phyloP scores from a whole-genome alignment of 2,113 vertebrate genomes.

The Dasyurus viverrinus region DNA sequence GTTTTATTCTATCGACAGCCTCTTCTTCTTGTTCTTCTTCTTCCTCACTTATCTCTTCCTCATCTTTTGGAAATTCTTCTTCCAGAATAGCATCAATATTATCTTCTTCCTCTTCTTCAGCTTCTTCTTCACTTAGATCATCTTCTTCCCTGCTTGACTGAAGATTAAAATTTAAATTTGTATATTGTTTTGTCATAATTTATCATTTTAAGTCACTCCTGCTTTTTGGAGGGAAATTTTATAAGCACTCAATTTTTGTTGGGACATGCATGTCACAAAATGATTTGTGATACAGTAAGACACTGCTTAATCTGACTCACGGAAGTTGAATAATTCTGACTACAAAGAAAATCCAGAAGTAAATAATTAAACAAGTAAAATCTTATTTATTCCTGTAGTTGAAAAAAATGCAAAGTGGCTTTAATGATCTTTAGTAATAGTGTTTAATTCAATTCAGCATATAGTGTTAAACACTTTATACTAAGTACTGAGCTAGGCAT shows the following conservation, averaged over 20 bases:
- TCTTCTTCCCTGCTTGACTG: conserved; percentile 68
- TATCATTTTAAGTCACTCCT: neutral
- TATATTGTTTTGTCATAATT: neutral
- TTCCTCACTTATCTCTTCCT: conserved; percentile 84
- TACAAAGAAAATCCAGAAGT: neutral
- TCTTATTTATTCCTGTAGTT: neutral
- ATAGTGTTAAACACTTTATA: conserved; percentile 30
- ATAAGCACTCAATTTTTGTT: neutral
- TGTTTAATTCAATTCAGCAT: conserved; percentile 13
- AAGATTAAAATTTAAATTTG: conserved; percentile 48
- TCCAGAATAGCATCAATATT: conserved; percentile 87
- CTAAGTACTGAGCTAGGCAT: neutral
- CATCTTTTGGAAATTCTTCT: conserved; percentile 89
- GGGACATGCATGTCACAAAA: neutral
- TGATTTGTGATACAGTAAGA: neutral
- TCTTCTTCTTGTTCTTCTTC: conserved; percentile 87
- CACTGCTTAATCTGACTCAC: neutral
- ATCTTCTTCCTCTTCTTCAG: conserved; percentile 80
- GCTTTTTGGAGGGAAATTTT: neutral
- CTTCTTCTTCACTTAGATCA: conserved; percentile 79
- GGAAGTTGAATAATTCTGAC: conserved; percentile 27
- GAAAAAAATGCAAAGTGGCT: conserved; percentile 10
- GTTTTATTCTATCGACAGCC: conserved; percentile 86
- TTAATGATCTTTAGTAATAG: conserved; percentile 28
- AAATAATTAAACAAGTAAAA: conserved; percentile 22